A percentile compares a stretch with the other conserved stretches of the same genome.
Evolutionary conservation across 2,888 invertebrate genomes (phyloP).

Genomic region (Pterobdella sp.): DNA sequence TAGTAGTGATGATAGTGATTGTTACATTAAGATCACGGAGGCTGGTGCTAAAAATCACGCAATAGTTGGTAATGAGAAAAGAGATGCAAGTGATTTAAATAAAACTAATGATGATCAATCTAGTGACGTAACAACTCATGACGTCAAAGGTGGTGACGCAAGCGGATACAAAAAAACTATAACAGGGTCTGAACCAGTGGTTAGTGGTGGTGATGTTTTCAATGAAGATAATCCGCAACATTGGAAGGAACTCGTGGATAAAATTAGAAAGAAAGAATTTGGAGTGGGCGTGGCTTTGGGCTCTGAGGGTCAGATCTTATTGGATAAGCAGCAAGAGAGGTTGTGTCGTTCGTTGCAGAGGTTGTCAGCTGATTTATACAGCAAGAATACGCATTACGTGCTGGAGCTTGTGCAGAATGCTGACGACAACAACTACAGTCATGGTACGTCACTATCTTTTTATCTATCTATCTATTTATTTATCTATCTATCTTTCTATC

Average conservation of each 20-base stretch:
- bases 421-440: conserved; percentile 50
- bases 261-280: conserved; percentile 49
- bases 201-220: background rate
- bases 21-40: background rate
- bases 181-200: background rate
- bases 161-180: background rate
- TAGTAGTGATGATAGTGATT: conserved; percentile 14
- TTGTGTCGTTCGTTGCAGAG: conserved; percentile 49
- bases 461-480: too few relatives aligned
- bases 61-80: background rate
- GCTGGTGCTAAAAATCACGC: background rate
- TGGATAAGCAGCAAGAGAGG: conserved; percentile 45
- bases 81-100: background rate
- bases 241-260: conserved; percentile 40
- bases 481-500: too few relatives aligned
- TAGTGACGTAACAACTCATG: background rate
- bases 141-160: background rate
- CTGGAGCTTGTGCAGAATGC: conserved; percentile 52
- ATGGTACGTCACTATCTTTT: background rate
- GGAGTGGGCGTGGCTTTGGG: conserved; percentile 47
- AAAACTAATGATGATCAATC: background rate
- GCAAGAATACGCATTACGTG: conserved; percentile 51
- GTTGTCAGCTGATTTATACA: conserved; percentile 40
- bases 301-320: conserved; percentile 45
- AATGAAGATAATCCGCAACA: background rate